These are phyloP conservation scores for Hylaea fasciaria DNA, from an alignment of 2,888 invertebrate genomes.

Conservation along the genomic window DNA sequence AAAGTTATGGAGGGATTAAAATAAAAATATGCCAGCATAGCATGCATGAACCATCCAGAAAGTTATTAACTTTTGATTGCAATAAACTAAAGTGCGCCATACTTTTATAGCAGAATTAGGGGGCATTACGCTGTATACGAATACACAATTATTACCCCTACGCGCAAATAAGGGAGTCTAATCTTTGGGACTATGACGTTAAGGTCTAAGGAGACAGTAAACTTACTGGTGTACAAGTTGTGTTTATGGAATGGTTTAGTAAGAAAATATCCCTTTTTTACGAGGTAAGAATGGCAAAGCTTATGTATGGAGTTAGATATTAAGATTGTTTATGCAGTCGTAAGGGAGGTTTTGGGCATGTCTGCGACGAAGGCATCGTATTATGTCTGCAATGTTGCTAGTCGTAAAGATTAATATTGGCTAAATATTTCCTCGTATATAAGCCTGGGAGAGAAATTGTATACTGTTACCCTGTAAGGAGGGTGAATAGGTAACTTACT, in stretches of 20 bases:
- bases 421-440: conserved; percentile 9
- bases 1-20: conserved; percentile 35
- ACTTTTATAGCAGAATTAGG: conserved; percentile 79
- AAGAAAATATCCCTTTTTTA: conserved; percentile 81
- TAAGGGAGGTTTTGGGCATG: conserved; percentile 50
- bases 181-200: conserved; percentile 39
- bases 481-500: background rate
- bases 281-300: conserved; percentile 77
- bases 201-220: conserved; percentile 38
- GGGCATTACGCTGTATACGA: conserved; percentile 62
- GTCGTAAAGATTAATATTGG: conserved; percentile 25
- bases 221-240: conserved; percentile 52
- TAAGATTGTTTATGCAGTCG: conserved; percentile 73
- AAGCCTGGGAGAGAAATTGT: background rate
- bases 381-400: conserved; percentile 23
- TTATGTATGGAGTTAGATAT: conserved; percentile 74
- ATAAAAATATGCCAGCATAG: conserved; percentile 34
- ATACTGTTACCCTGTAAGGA: conserved; percentile 3
- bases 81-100: conserved; percentile 79
- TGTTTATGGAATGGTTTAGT: conserved; percentile 78
- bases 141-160: conserved; percentile 36
- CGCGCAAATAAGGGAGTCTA: conserved; percentile 27
- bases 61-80: conserved; percentile 80
- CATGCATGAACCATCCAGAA: conserved; percentile 34
- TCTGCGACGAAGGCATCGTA: conserved; percentile 35